phyloP scores from a whole-genome alignment of 2,797 vertebrate genomes.

The Sebastes minor region DNA sequence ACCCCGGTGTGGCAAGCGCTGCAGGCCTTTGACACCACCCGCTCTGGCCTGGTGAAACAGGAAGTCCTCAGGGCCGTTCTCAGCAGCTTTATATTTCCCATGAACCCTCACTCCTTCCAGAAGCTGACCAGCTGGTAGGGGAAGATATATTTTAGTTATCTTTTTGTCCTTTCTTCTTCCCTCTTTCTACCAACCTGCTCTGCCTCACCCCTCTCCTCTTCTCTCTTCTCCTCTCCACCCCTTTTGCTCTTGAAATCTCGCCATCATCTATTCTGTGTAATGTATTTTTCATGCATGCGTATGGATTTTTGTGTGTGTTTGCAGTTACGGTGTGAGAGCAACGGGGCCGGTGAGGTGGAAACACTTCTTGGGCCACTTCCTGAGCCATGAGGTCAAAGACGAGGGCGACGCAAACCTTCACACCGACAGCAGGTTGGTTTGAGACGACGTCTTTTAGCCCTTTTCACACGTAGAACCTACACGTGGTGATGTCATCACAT shows the following conservation, averaged over 20 bases:
- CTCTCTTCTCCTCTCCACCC: not conserved
- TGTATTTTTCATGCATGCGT: slow-evolving; percentile 12
- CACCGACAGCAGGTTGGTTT: slow-evolving; percentile 50
- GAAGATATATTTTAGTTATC: not conserved
- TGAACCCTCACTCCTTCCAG: slow-evolving; percentile 79
- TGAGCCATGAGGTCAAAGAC: slow-evolving; percentile 20
- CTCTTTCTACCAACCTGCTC: slow-evolving; percentile 19
- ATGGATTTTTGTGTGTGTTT: slow-evolving; percentile 19
- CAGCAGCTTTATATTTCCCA: slow-evolving; percentile 79
- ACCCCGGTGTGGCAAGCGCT: slow-evolving; percentile 70
- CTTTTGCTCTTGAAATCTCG: not conserved
- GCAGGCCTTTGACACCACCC: slow-evolving; percentile 75
- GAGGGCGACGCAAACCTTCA: not conserved
- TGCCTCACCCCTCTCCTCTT: slow-evolving; percentile 20
- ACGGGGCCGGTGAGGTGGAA: slow-evolving; percentile 73
- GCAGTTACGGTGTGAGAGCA: slow-evolving; percentile 72
- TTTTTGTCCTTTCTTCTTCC: slow-evolving; percentile 20
- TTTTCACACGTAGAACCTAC: not conserved
- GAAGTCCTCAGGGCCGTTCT: slow-evolving; percentile 82
- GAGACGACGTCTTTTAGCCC: not conserved
- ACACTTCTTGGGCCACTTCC: slow-evolving; percentile 74
- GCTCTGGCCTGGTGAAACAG: slow-evolving; percentile 75
- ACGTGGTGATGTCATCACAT: not conserved
- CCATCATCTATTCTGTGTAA: slow-evolving; percentile 11
- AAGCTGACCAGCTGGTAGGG: slow-evolving; percentile 81